Evolutionary conservation across 1,140 invertebrate species (phyloP), one percentile per base, ranked within the genome.

Genomic region (Physella acuta): DNA sequence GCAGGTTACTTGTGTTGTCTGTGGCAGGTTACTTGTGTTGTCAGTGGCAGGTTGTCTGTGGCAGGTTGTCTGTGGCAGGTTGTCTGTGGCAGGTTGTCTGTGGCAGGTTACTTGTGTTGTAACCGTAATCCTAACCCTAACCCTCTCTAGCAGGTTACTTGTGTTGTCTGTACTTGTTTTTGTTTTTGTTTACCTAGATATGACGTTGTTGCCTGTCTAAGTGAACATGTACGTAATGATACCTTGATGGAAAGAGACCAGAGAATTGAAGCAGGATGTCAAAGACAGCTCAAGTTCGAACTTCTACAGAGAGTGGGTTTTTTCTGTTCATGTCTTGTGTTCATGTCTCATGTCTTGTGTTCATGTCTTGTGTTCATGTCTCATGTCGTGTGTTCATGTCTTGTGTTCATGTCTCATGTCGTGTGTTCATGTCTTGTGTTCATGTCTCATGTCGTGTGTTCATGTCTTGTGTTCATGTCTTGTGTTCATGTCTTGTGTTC

Each of bases 131-230:
- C n/a, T n/a, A n/a, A n/a, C n/a, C n/a, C n/a, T n/a, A n/a, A n/a
- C n/a, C n/a, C n/a, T n/a, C n/a, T n/a, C n/a, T n/a, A n/a, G 39
- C 20, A 44, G 20, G 39, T 8, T 11, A 20, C 8, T 44, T 44
- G 39, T 11, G 20, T 44, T 44, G 39, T 11, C 8, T 44, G 39
- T 44, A 44, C 39, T 44, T 44, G 20, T 20, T 44, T 11, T 44
- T 20, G 20, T 30, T 5, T 2, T 56, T 53, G 0, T 56, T 28
- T 1, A 33, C 24, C 59, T 64, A 93, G 90, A 82, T 89, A 89
- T 53, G 91, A 95, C 76, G 94, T 98, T 14, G 92, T 99, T 14
- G 88, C 89, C 53, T 99, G 97, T 84, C 87, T 99, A 20, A 97
- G 94, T 85, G 91, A 93, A 82, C 90, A 92, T 71, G 91, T 97